phyloP scores from a whole-genome alignment of 2,797 vertebrate species.

The Tolypeutes matacus region DNA sequence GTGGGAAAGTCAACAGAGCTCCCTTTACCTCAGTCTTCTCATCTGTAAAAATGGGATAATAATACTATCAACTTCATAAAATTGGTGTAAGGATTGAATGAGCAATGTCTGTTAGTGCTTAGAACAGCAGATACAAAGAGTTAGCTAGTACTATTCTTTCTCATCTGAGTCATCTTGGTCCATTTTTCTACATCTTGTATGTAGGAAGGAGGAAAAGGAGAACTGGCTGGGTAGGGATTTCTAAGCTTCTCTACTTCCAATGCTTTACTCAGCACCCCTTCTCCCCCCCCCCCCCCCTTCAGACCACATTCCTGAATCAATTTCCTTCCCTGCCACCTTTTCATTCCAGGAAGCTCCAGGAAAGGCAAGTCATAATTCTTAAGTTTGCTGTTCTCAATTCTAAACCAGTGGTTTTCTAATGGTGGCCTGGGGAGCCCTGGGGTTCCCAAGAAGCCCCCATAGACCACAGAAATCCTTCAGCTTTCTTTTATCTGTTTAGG shows the following conservation, averaged over 20 bases:
- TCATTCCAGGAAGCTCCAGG: not conserved
- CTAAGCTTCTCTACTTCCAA: not conserved
- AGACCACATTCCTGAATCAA: not conserved
- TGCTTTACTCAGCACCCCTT: not conserved
- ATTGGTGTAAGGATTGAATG: not conserved
- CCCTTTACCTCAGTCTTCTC: slow-evolving; percentile 39
- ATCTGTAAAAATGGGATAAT: not conserved
- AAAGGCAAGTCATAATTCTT: not conserved
- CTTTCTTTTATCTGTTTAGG: slow-evolving; percentile 15
- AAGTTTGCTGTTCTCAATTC: not conserved
- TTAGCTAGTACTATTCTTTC: not conserved
- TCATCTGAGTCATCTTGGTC: not conserved
- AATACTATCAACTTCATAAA: not conserved
- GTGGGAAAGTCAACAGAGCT: slow-evolving; percentile 54
- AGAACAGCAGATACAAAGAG: not conserved
- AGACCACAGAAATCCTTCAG: not conserved
- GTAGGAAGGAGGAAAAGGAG: not conserved
- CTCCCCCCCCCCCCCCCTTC: not conserved
- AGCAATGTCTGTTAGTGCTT: not conserved
- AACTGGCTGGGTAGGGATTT: not conserved
- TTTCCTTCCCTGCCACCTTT: slow-evolving; percentile 44
- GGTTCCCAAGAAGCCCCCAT: not conserved
- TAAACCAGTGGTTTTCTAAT: not conserved
- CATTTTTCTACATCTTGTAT: not conserved
- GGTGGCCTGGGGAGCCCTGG: not conserved